phyloP scores from a whole-genome alignment of 2,797 vertebrate species.

The Eospalax fontanierii region DNA sequence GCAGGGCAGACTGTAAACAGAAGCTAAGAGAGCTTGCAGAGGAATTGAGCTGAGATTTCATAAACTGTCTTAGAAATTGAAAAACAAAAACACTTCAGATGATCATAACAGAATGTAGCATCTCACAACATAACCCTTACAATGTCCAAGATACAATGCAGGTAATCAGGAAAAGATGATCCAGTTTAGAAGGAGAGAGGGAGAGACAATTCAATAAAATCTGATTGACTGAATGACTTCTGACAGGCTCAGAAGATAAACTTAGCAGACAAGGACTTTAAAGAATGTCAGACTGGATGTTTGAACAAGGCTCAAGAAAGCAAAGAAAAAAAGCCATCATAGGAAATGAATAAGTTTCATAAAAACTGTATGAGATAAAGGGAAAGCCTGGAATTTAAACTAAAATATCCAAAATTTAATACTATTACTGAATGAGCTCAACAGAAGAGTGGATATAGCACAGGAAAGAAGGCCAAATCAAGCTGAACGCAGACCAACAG shows the following conservation, averaged over 20 bases:
- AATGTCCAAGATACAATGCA: neutral
- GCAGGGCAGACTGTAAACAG: neutral
- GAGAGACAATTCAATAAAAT: neutral
- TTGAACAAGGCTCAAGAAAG: neutral
- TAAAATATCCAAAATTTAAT: conserved; percentile 6
- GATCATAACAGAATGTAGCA: neutral
- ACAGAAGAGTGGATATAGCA: neutral
- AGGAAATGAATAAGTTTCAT: neutral
- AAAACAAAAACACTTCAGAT: neutral
- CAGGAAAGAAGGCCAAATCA: neutral
- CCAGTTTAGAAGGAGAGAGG: neutral
- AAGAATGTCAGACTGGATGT: neutral
- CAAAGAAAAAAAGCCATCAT: neutral
- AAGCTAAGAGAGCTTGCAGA: neutral
- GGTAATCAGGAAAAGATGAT: neutral
- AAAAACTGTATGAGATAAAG: neutral
- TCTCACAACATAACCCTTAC: neutral
- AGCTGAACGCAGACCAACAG: neutral
- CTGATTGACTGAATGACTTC: neutral
- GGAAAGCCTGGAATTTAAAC: neutral
- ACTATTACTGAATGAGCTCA: neutral
- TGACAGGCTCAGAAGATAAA: neutral
- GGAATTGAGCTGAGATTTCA: neutral
- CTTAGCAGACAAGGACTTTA: neutral
- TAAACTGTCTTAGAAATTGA: neutral